Base-by-base conservation (phyloP, 2,113 vertebrate species). In the Albula goreensis region DNA sequence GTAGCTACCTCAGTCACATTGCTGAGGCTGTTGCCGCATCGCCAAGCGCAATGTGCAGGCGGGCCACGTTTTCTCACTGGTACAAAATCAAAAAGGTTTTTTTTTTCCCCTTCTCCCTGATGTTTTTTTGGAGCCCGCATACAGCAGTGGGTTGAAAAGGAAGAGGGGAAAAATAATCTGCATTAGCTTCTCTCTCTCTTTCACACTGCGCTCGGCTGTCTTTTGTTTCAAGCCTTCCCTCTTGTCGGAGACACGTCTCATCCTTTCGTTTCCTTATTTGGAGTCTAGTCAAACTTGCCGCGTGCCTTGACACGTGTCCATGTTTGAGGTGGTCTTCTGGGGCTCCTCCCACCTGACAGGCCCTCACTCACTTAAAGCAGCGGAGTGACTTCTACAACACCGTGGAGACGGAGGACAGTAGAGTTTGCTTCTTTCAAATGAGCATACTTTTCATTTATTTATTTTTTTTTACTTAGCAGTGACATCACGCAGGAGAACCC, bases 11-110 rank as follows among this genome's bases (percentile, higher is more conserved):
- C 85, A 92, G 57, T 87, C 87, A 86, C 66, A 63, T 77, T 92
- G 85, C 86, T 78, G 82, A 85, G 88, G 87, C 91, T 81, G 78
- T 12, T 85, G 50, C 88, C 88, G 81, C 85, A 86, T 86, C 87
- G 83, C 82, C 78, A 86, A 7, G 51, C 70, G 57, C 83, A 81
- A 17, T 83, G 66, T 86, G 88, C 88, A 86, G 80, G 48, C 88
- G 78, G 31, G 78, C 90, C 90, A 87, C 89, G 90, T 93, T 90
- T 88, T 78, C 83, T 25, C 89, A 52, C 52, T 50, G 57, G 17
- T 83, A 63, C 79, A 86, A 56, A 88, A 85, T 80, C n/a, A 63
- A 83, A 89, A 81, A 80, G 60, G 4, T 19, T 63, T 22, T 63
- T 19, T 63, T 63, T 22, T 63, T 4, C 0, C 79, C 51, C 81